phyloP scores from a whole-genome alignment of 2,113 vertebrate genomes.

The Numida meleagris region DNA sequence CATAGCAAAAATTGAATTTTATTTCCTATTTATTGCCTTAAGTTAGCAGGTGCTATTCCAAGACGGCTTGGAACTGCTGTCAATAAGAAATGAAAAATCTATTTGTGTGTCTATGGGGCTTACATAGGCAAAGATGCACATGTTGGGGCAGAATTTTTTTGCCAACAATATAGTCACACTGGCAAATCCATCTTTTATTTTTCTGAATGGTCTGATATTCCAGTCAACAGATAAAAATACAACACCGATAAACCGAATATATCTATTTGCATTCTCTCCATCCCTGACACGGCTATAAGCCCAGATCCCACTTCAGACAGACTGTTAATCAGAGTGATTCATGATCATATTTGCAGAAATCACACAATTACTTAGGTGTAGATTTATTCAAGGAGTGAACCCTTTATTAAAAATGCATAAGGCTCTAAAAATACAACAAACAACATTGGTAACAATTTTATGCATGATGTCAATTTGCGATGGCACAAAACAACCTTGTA shows the following conservation, averaged over 20 bases:
- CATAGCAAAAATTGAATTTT: neutral
- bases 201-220: constrained; percentile 32
- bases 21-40: constrained; percentile 5
- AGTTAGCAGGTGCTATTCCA: neutral
- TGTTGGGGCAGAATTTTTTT: neutral
- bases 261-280: neutral
- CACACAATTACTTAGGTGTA: neutral
- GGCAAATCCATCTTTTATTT: neutral
- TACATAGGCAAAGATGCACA: neutral
- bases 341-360: neutral
- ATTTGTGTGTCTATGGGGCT: neutral
- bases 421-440: neutral
- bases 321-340: constrained; percentile 31
- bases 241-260: constrained; percentile 29
- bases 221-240: constrained; percentile 4
- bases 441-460: neutral
- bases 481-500: neutral
- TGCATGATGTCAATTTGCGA: neutral
- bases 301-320: constrained; percentile 3
- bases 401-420: neutral
- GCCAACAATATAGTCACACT: neutral
- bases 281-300: neutral
- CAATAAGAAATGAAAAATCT: neutral
- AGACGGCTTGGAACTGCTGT: neutral
- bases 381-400: neutral